Percentiles rank a stretch among this genome's conserved stretches.
phyloP scores from a whole-genome alignment of 2,888 invertebrate genomes.

The Uropetala carovei region DNA sequence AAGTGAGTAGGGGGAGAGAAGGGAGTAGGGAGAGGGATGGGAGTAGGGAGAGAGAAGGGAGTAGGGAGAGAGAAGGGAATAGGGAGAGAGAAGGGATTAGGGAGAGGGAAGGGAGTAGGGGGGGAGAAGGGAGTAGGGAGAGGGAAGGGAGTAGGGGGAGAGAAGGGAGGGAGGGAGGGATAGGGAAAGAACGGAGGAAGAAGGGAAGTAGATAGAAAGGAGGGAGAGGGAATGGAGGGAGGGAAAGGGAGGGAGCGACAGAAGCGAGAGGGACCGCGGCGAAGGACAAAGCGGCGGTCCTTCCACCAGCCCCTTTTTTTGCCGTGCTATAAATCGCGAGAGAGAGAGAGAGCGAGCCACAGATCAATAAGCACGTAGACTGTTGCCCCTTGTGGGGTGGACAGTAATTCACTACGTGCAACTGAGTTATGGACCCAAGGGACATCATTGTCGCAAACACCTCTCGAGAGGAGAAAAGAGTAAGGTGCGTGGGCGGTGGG shows the following conservation, averaged over 20 bases:
- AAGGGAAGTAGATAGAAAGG: background rate
- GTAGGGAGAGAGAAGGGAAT: no score
- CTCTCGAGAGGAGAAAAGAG: background rate
- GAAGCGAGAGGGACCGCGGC: background rate
- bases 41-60: no score
- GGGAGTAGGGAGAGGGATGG: no score
- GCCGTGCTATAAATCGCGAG: slow-evolving; percentile 50
- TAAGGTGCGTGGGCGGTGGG: background rate
- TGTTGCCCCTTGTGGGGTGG: background rate
- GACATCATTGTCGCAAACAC: slow-evolving; percentile 24
- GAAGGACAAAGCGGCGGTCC: background rate
- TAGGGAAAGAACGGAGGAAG: background rate
- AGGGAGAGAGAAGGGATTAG: background rate
- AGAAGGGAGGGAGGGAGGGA: background rate
- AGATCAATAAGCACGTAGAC: slow-evolving; percentile 61
- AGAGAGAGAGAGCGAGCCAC: slow-evolving; percentile 54
- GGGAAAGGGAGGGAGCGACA: background rate
- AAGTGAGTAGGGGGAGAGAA: no score
- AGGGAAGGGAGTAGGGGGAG: background rate
- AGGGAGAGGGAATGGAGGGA: background rate
- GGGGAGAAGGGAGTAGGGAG: background rate
- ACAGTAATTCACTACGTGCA: slow-evolving; percentile 53
- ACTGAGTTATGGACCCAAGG: slow-evolving; percentile 60
- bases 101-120: background rate
- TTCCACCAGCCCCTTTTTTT: background rate